Conservation (phyloP, 2,113 vertebrate genomes). For the Phylloscopus trochilus region DNA sequence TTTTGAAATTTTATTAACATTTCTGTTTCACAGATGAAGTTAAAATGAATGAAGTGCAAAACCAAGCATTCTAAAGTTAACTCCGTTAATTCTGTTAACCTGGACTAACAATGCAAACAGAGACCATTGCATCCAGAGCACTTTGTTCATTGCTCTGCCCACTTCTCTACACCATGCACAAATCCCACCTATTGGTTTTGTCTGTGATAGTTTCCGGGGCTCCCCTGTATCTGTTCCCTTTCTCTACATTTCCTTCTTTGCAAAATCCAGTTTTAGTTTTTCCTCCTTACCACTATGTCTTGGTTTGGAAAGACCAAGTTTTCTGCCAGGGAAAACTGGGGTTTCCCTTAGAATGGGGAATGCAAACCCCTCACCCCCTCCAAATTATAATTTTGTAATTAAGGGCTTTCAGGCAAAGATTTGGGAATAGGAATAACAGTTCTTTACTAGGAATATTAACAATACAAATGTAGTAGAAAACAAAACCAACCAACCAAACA, state of each 20-base stretch:
- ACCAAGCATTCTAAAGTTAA: background rate
- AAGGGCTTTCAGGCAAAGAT: no score
- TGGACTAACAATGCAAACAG: background rate
- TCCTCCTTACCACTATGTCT: background rate
- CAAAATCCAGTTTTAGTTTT: background rate
- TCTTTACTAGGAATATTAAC: no score
- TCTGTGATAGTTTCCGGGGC: background rate
- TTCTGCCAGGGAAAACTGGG: no score
- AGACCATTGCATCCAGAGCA: background rate
- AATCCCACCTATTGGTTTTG: background rate
- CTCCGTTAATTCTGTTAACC: background rate
- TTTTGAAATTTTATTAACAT: background rate
- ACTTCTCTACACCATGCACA: background rate
- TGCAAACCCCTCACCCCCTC: no score
- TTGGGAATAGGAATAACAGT: no score
- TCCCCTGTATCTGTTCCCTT: background rate
- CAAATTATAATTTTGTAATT: no score
- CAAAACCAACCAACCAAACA: no score
- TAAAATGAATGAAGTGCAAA: background rate
- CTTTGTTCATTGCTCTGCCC: background rate
- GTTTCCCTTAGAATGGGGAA: no score
- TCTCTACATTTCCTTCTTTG: background rate
- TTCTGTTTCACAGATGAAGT: background rate
- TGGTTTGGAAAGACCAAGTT: no score
- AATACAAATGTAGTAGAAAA: no score